These are phyloP conservation scores for Agrilus mali DNA, from an alignment of 2,888 invertebrate genomes.

Conservation along the genomic window DNA sequence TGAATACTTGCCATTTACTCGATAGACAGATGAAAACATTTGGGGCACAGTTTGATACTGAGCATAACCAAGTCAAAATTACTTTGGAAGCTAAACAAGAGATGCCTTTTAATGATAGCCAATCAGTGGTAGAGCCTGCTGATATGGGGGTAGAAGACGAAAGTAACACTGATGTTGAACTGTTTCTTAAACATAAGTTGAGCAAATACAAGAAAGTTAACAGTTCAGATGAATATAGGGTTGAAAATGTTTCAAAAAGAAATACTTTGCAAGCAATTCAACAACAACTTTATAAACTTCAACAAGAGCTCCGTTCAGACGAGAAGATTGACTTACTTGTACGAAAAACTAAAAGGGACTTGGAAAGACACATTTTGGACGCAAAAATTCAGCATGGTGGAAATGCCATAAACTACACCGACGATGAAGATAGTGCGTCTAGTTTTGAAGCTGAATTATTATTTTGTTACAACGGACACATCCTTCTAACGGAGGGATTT, in stretches of 20 bases:
- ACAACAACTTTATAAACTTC: constrained; percentile 13
- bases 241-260: constrained; percentile 11
- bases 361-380: constrained; percentile 37
- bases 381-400: constrained; percentile 68
- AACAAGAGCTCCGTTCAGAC: constrained; percentile 12
- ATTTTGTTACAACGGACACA: constrained; percentile 63
- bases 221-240: constrained; percentile 1
- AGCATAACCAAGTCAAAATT: constrained; percentile 38
- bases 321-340: constrained; percentile 9
- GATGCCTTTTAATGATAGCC: constrained; percentile 17
- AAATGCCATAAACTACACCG: constrained; percentile 47
- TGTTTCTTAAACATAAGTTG: constrained; percentile 15
- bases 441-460: constrained; percentile 70
- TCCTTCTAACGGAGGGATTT: constrained; percentile 60
- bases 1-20: constrained; percentile 65
- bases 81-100: constrained; percentile 47
- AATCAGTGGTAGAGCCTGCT: constrained; percentile 7
- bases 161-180: constrained; percentile 7
- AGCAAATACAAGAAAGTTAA: constrained; percentile 12
- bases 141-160: constrained; percentile 18
- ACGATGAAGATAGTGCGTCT: constrained; percentile 57
- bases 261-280: constrained; percentile 7
- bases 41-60: constrained; percentile 45
- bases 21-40: constrained; percentile 55
- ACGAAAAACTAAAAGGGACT: constrained; percentile 4